Percentiles rank a stretch among this genome's conserved stretches.
Conservation (phyloP, 2,888 invertebrate genomes). For the Brachypalpus laphriformis region DNA sequence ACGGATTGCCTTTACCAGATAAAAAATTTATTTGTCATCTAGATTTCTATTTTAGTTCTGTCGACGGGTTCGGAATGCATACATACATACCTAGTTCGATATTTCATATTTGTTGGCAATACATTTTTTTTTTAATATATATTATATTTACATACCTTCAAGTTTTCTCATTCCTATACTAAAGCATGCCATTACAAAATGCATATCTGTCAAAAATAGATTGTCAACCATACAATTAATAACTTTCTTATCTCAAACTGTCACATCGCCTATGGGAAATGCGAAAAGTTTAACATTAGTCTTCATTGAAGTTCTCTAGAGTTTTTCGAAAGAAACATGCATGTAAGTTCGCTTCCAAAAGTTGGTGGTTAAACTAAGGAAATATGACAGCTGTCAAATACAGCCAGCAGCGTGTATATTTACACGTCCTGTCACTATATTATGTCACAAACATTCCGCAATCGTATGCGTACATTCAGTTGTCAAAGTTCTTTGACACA, state of each 20-base stretch:
- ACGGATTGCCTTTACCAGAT: too few relatives aligned
- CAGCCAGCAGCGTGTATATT: not conserved
- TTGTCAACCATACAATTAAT: not conserved
- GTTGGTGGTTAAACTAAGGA: not conserved
- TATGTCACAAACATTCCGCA: not conserved
- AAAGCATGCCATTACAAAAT: too few relatives aligned
- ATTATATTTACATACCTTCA: too few relatives aligned
- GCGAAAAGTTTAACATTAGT: not conserved
- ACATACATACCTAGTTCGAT: too few relatives aligned
- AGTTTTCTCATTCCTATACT: too few relatives aligned
- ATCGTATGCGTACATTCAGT: not conserved
- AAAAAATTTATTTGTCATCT: too few relatives aligned
- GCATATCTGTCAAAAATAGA: too few relatives aligned
- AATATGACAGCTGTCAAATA: not conserved
- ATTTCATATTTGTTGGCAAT: too few relatives aligned
- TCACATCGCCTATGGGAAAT: not conserved
- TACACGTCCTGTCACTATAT: not conserved
- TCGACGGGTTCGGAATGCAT: too few relatives aligned
- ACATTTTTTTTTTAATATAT: too few relatives aligned
- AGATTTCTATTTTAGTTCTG: too few relatives aligned
- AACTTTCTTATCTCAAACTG: not conserved
- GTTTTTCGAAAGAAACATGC: not conserved
- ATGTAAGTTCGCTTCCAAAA: not conserved
- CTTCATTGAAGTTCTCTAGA: not conserved
- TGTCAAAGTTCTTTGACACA: slow-evolving; percentile 6